phyloP scores from a whole-genome alignment of 2,888 invertebrate genomes.

The Metallyticus violacea region DNA sequence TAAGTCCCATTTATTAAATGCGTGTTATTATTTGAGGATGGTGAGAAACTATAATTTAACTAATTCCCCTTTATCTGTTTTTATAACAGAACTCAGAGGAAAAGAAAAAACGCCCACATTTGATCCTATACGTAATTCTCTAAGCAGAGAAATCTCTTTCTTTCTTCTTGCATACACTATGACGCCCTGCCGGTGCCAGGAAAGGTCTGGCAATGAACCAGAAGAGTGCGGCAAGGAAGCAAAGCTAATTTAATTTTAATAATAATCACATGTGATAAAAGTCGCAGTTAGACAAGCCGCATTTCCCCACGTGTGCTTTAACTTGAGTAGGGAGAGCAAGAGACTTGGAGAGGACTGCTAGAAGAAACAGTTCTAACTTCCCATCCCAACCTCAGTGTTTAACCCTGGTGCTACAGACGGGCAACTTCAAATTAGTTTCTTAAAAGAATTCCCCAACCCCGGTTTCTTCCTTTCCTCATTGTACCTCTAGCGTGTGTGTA shows the following conservation, averaged over 20 bases:
- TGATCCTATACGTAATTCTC: background rate
- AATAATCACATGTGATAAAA: background rate
- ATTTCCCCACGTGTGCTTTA: background rate
- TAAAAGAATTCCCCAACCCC: background rate
- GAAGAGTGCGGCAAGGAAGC: too few species aligned
- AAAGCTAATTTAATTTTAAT: slow-evolving; percentile 7
- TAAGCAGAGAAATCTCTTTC: background rate
- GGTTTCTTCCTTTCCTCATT: too few species aligned
- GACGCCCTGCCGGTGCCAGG: background rate
- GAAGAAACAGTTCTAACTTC: background rate
- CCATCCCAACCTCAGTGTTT: background rate
- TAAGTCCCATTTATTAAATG: too few species aligned
- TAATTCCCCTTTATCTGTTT: too few species aligned
- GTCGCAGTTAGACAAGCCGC: background rate
- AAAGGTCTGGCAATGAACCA: too few species aligned
- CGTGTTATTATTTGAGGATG: too few species aligned
- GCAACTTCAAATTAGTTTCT: slow-evolving; percentile 15
- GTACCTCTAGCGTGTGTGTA: too few species aligned
- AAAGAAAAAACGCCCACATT: background rate
- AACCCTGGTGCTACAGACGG: background rate
- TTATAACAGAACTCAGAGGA: too few species aligned
- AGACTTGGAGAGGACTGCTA: background rate
- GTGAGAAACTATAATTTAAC: too few species aligned
- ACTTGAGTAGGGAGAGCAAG: background rate
- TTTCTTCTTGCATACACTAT: background rate